Base-by-base conservation (phyloP, 2,797 vertebrate genomes). In the Tamandua tetradactyla region DNA sequence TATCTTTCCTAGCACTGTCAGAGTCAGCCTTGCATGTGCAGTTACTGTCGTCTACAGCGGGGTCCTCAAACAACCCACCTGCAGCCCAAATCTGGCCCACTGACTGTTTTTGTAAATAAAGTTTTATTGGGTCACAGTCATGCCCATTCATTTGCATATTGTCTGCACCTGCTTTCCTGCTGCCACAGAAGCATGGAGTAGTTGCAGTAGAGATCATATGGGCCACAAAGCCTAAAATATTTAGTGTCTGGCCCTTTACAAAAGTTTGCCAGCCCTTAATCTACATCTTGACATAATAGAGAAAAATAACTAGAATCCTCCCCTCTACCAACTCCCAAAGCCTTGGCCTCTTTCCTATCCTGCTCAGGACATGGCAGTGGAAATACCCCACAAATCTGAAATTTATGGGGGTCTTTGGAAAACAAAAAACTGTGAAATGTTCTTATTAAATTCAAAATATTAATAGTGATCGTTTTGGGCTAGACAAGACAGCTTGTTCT, bases 41-140 rank as follows among this genome's bases (percentile, higher is more conserved):
- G 61, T 61, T 20, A 52, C 55, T 86, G 32, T 81, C 44, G 32
- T 30, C 55, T 89, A 72, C 23, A 57, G 55, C 83, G 72, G 30
- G 44, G 22, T 87, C 61, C 40, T 42, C 47, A 68, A 49, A 55
- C 22, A 71, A 35, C 2, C 35, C n/a, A 27, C 47, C 59, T 61
- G 0, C 69, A 78, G 47, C 44, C n/a, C 81, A 79, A 49, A 61
- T 42, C 30, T 75, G 75, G 80, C 10, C 87, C 69, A 47, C 37
- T 62, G 66, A 32, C 32, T 64, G 0, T 72, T 78, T 83, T 80
- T 94, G 59, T 75, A 57, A 95, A 93, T 94, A 96, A 95, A 96
- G 85, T 81, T 92, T 95, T 93, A 94, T 92, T 95, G 64, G 79
- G 59, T 90, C 7, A 37, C 20, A 44, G 30, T 40, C 83, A 66